phyloP scores from a whole-genome alignment of 2,113 vertebrate species.

The Nycticryphes semicollaris region DNA sequence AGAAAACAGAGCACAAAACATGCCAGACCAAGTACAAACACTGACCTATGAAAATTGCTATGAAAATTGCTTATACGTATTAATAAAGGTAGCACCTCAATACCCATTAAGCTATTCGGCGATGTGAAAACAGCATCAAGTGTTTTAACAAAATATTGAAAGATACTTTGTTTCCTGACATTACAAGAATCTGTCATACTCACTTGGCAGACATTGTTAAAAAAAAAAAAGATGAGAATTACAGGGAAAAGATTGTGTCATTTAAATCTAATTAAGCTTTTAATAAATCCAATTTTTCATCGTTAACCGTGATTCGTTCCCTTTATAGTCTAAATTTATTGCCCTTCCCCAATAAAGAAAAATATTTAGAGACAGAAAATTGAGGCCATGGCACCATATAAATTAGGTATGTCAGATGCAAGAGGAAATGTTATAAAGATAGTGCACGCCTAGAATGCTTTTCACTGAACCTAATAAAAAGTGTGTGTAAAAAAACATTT shows the following conservation, averaged over 20 bases:
- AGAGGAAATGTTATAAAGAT: neutral
- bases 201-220: neutral
- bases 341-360: neutral
- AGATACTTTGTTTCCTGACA: neutral
- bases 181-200: neutral
- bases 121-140: neutral
- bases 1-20: neutral
- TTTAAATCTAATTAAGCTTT: constrained; percentile 50
- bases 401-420: constrained; percentile 5
- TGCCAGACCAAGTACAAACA: neutral
- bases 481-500: neutral
- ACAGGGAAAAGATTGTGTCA: neutral
- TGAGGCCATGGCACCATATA: constrained; percentile 16
- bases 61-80: neutral
- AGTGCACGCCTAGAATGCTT: neutral
- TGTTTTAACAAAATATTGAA: neutral
- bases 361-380: constrained; percentile 50
- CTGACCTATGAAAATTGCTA: neutral
- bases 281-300: constrained; percentile 36
- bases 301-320: neutral
- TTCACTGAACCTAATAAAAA: neutral
- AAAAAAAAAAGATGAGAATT: neutral
- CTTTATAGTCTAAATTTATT: constrained; percentile 10
- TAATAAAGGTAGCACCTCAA: neutral
- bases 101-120: neutral